Evolutionary conservation across 2,113 vertebrate species (phyloP).

Genomic region (Corythornis cristatus): DNA sequence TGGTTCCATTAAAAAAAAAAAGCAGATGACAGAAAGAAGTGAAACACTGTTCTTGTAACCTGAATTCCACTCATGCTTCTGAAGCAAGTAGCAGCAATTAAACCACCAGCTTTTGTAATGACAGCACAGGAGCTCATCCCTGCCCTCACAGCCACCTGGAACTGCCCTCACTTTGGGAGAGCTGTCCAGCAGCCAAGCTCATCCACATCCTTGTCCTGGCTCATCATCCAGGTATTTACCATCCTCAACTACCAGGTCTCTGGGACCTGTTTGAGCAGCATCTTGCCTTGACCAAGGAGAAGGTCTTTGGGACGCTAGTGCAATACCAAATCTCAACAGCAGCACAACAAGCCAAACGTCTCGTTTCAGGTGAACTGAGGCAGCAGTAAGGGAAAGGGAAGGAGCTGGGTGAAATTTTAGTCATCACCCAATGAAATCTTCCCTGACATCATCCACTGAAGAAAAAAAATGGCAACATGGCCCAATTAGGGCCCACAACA

Average conservation of each 20-base stretch:
- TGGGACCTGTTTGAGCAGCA: neutral
- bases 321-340: neutral
- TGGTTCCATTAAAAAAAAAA: neutral
- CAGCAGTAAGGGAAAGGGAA: neutral
- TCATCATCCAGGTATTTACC: neutral
- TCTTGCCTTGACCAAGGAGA: neutral
- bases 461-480: neutral
- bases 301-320: neutral
- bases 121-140: neutral
- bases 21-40: neutral
- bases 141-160: neutral
- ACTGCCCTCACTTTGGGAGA: neutral
- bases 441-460: neutral
- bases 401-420: neutral
- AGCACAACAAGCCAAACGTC: neutral
- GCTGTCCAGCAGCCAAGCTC: neutral
- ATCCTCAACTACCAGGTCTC: neutral
- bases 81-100: constrained; percentile 13
- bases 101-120: neutral
- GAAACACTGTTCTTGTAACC: neutral
- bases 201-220: neutral
- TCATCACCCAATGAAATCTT: neutral
- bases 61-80: neutral
- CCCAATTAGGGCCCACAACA: neutral
- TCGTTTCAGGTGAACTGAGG: neutral